These are phyloP conservation scores for Drosophila longiperda DNA, from an alignment of 2,888 invertebrate species.

Conservation along the genomic window DNA sequence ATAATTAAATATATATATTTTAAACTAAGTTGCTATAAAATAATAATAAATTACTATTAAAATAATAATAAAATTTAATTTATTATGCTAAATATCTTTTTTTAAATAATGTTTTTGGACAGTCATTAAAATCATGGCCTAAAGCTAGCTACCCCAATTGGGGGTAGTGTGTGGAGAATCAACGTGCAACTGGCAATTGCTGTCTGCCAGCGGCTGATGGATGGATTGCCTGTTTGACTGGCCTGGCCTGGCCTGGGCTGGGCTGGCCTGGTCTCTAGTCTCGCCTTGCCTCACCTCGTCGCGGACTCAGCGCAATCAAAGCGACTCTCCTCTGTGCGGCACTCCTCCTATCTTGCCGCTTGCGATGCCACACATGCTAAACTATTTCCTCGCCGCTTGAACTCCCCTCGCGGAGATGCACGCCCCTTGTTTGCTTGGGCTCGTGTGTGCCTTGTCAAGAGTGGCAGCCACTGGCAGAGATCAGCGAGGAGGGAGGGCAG, in stretches of 20 bases:
- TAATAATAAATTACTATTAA: background rate
- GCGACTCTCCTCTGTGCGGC: conserved; percentile 5
- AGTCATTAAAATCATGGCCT: background rate
- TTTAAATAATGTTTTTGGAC: background rate
- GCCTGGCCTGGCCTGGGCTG: conserved; percentile 24
- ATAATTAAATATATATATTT: background rate
- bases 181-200: conserved; percentile 69
- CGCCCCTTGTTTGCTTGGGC: conserved; percentile 76
- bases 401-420: conserved; percentile 27
- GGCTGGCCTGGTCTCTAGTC: background rate
- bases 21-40: background rate
- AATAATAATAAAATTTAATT: background rate
- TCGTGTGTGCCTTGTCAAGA: conserved; percentile 69
- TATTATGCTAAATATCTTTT: background rate
- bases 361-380: conserved; percentile 76
- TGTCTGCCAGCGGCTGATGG: conserved; percentile 78
- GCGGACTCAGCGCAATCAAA: conserved; percentile 9
- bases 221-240: conserved; percentile 80
- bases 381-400: conserved; percentile 50
- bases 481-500: conserved; percentile 25
- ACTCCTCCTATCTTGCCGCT: conserved; percentile 10
- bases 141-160: conserved; percentile 5
- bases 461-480: conserved; percentile 50
- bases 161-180: conserved; percentile 50
- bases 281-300: conserved; percentile 31